Evolutionary conservation across 2,888 invertebrate genomes (phyloP).

Genomic region (Sarcophaga subvicina): DNA sequence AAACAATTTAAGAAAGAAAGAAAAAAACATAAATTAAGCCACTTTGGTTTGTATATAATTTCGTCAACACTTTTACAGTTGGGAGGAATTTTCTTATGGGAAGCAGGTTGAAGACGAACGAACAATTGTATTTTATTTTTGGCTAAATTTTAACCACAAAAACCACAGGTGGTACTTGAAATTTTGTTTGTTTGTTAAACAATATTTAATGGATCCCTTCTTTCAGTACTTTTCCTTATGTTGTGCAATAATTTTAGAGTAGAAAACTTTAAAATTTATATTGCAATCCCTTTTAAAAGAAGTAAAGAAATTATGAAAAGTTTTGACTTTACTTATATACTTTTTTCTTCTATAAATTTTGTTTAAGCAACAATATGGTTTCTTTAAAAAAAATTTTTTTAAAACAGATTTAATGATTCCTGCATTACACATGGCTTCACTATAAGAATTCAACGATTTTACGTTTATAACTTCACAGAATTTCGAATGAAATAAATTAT

Average conservation of each 20-base stretch:
- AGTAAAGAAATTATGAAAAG: not conserved
- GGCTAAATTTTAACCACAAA: slow-evolving; percentile 19
- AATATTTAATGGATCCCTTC: slow-evolving; percentile 13
- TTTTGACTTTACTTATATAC: not conserved
- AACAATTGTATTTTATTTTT: not conserved
- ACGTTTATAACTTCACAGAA: no score
- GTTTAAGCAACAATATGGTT: not conserved
- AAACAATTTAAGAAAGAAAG: not conserved
- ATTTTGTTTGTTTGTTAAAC: slow-evolving; percentile 30
- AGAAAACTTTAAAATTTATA: slow-evolving; percentile 11
- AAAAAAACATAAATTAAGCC: slow-evolving; percentile 6
- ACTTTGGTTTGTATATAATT: not conserved
- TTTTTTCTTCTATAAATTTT: not conserved
- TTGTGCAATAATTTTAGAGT: not conserved
- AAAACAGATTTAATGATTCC: not conserved
- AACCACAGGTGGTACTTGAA: slow-evolving; percentile 38
- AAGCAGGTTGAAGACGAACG: no score
- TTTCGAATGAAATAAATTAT: no score
- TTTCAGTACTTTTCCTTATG: not conserved
- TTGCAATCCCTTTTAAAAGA: not conserved
- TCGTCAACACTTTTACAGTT: not conserved
- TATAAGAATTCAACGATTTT: no score
- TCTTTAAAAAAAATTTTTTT: not conserved
- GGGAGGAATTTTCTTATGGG: no score
- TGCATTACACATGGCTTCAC: no score